Evolutionary conservation across 2,797 vertebrate species (phyloP).

Genomic region (Chaetodon trifasciatus): DNA sequence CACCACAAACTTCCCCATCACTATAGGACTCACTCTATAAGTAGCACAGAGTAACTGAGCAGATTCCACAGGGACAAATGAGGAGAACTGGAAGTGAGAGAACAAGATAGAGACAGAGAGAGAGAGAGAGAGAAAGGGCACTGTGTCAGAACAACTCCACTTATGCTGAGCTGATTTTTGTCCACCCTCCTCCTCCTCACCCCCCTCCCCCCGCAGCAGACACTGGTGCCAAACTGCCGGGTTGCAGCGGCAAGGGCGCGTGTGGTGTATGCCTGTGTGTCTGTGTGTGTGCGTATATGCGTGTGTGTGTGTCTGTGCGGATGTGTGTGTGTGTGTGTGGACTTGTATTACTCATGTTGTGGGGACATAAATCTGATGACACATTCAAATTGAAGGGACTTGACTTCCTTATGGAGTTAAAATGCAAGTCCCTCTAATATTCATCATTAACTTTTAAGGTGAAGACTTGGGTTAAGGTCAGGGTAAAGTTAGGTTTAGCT

Average conservation of each 20-base stretch:
- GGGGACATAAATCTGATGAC: too few relatives aligned
- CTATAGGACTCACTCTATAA: conserved; percentile 75
- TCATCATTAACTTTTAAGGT: too few relatives aligned
- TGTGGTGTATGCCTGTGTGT: conserved; percentile 67
- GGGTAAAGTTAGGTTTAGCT: too few relatives aligned
- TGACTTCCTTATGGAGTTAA: too few relatives aligned
- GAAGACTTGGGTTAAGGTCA: too few relatives aligned
- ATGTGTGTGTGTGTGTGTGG: background rate
- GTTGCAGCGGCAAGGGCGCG: conserved; percentile 66
- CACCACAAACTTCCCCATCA: conserved; percentile 85
- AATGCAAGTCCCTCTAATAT: too few relatives aligned
- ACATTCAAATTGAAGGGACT: too few relatives aligned
- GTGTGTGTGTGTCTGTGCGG: conserved; percentile 8
- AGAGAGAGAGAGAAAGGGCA: conserved; percentile 4
- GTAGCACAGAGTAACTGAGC: conserved; percentile 74
- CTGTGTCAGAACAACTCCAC: conserved; percentile 57
- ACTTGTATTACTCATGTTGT: too few relatives aligned
- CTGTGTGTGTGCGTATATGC: background rate
- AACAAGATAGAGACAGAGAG: conserved; percentile 25
- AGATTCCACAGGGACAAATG: conserved; percentile 59
- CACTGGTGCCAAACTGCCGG: conserved; percentile 75
- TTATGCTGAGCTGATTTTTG: conserved; percentile 44
- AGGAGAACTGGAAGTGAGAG: conserved; percentile 37
- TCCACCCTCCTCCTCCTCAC: background rate
- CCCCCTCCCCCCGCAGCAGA: conserved; percentile 32